A percentile compares a stretch with the other conserved stretches of the same genome.
Conservation (phyloP, 2,888 invertebrate genomes). For the Andrena marginata region DNA sequence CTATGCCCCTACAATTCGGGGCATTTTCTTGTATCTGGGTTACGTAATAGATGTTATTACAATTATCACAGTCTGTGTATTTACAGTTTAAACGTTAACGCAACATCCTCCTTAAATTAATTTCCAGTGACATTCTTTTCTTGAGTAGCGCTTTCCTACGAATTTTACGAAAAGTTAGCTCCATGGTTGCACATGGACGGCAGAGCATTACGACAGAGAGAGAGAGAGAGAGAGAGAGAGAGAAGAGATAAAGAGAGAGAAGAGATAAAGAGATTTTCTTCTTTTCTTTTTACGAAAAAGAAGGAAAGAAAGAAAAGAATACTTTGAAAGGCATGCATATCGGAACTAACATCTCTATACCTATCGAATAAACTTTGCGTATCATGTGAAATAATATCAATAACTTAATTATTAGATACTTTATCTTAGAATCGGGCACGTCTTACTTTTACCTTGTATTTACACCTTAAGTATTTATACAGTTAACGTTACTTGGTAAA, state of each 20-base stretch:
- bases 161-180: constrained; percentile 50
- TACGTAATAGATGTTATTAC: constrained; percentile 72
- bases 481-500: constrained; percentile 63
- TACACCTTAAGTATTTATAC: constrained; percentile 72
- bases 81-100: constrained; percentile 82
- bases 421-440: constrained; percentile 56
- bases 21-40: constrained; percentile 40
- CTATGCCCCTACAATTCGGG: not conserved
- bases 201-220: constrained; percentile 59
- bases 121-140: constrained; percentile 35
- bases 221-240: constrained; percentile 3
- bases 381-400: constrained; percentile 60
- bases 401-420: constrained; percentile 58
- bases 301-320: constrained; percentile 33
- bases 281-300: not conserved
- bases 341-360: constrained; percentile 39
- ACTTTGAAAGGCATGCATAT: constrained; percentile 60
- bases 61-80: constrained; percentile 85
- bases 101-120: constrained; percentile 57
- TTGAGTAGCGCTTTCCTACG: constrained; percentile 21
- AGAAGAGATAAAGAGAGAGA: constrained; percentile 7
- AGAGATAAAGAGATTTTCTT: not conserved
- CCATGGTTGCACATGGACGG: constrained; percentile 61
- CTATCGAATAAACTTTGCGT: constrained; percentile 54
- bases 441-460: constrained; percentile 60